Percentiles rank a stretch among this genome's conserved stretches.
These are phyloP conservation scores for Apostichopus parvimensis DNA, from an alignment of 35 echinoderm and acorn worm genomes.

Conservation along the genomic window DNA sequence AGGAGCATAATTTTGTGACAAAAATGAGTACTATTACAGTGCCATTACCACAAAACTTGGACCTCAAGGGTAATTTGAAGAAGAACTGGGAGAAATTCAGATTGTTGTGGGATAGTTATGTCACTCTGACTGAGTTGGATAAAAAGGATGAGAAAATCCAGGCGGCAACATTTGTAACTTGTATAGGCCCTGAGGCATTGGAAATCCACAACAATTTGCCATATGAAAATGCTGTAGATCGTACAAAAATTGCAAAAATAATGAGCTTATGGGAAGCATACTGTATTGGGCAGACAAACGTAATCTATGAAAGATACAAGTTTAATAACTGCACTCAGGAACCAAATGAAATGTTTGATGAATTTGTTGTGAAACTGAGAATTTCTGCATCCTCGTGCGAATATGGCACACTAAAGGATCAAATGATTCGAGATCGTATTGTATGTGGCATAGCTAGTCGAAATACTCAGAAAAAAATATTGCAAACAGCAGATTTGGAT, in stretches of 20 bases:
- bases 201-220: constrained; percentile 57
- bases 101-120: neutral
- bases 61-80: neutral
- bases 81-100: constrained; percentile 25
- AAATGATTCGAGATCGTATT: constrained; percentile 55
- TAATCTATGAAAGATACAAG: constrained; percentile 62
- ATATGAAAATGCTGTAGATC: constrained; percentile 49
- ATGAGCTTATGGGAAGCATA: constrained; percentile 45
- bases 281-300: constrained; percentile 55
- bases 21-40: constrained; percentile 11
- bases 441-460: constrained; percentile 33
- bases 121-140: neutral
- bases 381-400: constrained; percentile 52
- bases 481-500: neutral
- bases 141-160: constrained; percentile 11
- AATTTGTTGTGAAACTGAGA: constrained; percentile 46
- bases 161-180: constrained; percentile 39
- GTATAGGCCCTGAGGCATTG: constrained; percentile 35
- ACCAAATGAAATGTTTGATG: constrained; percentile 34
- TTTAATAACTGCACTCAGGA: constrained; percentile 61
- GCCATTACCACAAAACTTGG: constrained; percentile 10
- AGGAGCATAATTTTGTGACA: neutral
- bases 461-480: constrained; percentile 16
- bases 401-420: constrained; percentile 20
- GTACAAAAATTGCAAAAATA: constrained; percentile 32